Conservation (phyloP, 2,113 vertebrate genomes). For the Myrmecobius fasciatus region DNA sequence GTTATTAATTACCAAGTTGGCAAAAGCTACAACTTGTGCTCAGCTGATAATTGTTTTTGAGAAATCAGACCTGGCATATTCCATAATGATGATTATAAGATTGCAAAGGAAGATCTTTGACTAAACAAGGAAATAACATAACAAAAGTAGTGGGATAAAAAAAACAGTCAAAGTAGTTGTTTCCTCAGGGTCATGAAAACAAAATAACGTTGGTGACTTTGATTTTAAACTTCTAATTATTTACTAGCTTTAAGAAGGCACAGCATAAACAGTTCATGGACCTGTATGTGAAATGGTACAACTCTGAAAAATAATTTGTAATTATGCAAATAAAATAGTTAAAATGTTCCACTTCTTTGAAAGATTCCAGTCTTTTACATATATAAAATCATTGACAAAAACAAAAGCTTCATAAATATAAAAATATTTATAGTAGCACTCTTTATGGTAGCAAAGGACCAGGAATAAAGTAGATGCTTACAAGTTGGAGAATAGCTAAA, state of each 20-base stretch:
- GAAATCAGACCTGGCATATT: background rate
- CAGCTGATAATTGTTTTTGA: background rate
- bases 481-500: background rate
- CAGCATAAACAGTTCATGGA: background rate
- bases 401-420: background rate
- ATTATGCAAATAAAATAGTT: background rate
- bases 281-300: background rate
- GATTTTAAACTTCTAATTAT: background rate
- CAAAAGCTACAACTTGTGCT: background rate
- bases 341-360: background rate
- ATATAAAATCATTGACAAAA: background rate
- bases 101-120: background rate
- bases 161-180: background rate
- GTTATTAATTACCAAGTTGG: background rate
- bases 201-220: background rate
- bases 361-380: background rate
- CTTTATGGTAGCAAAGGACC: background rate
- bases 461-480: background rate
- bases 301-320: background rate
- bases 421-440: background rate
- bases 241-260: background rate
- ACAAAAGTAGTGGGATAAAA: background rate
- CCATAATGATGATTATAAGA: background rate
- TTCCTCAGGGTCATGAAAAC: background rate
- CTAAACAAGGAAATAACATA: background rate